Conservation (phyloP, 2,797 vertebrate species). For the Hemibagrus guttatus region DNA sequence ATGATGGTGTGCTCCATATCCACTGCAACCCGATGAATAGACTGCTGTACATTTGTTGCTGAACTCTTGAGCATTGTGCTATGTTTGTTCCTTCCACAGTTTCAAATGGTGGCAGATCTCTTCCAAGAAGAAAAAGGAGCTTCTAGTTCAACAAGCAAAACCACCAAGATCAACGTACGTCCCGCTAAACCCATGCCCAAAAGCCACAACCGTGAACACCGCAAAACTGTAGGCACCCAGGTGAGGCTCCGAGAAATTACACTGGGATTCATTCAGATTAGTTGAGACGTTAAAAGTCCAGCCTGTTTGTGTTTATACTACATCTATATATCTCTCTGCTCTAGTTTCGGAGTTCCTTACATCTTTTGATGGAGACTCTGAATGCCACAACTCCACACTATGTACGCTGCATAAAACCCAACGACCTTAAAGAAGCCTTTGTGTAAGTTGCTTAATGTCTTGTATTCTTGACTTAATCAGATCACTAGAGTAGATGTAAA, state of each 20-base stretch:
- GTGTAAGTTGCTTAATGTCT: conserved; percentile 75
- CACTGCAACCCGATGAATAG: neutral
- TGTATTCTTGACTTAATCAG: too few species aligned
- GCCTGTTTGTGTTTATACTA: neutral
- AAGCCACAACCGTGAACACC: conserved; percentile 86
- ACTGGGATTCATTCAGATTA: neutral
- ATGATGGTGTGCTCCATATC: neutral
- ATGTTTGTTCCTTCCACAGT: conserved; percentile 68
- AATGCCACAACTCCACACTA: conserved; percentile 95
- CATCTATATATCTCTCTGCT: neutral
- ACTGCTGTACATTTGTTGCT: neutral
- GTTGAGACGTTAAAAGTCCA: neutral
- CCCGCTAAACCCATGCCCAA: conserved; percentile 76
- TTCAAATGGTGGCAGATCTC: conserved; percentile 87
- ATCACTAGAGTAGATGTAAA: too few species aligned
- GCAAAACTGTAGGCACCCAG: conserved; percentile 92
- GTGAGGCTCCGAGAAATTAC: conserved; percentile 63
- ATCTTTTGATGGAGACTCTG: conserved; percentile 93
- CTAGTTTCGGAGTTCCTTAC: conserved; percentile 91
- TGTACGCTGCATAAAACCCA: conserved; percentile 97
- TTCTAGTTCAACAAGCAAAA: conserved; percentile 40
- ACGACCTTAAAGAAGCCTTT: conserved; percentile 88
- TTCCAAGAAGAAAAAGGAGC: conserved; percentile 81
- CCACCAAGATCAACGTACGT: conserved; percentile 80
- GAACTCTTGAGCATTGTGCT: neutral